Base-by-base conservation (phyloP, 2,113 vertebrate species). In the Otocyon megalotis region DNA sequence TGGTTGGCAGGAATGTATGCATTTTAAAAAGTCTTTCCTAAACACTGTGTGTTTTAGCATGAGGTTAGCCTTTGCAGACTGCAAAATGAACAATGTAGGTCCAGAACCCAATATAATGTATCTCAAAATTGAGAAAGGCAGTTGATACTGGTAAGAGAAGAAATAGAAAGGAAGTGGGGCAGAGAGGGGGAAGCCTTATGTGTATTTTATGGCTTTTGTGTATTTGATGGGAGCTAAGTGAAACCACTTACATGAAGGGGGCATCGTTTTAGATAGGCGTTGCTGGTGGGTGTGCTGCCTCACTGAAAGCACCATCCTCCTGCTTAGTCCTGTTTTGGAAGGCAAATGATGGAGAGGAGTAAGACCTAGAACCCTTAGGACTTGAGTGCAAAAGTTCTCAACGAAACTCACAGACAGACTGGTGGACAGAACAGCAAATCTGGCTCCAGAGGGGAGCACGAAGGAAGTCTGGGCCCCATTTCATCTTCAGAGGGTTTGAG, bases 21-120 rank as follows among this genome's bases (percentile, higher is more conserved):
- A 83, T 96, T 95, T 69, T 17, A 89, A 63, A 24, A 69, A 22
- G 43, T 43, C 7, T 17, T 84, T 77, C 32, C 48, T 94, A 87
- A 98, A 86, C 62, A 62, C 1, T 96, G 71, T 50, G 84, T 97
- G 60, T 67, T 67, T 56, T 54, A 15, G 17, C 9, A 71, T 6
- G 11, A 50, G 83, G 69, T 3, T 16, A 86, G 79, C 1, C 74
- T 24, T 88, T 85, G 74, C 13, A 83, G 35, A 93, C 19, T 48
- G 37, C 10, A 93, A 7, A 71, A 86, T 90, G 0, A 63, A 71
- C 0, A 79, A 69, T 53, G 26, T 80, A 69, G 96, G 72, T 72
- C 7, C 11, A 79, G 17, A 50, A 87, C 56, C 6, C n/a, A 86
- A 71, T 24, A 76, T 43, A 58, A 85, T 56, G 62, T 89, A 71